Base-by-base conservation (phyloP, 2,113 vertebrate genomes). In the Trematomus loennbergii region DNA sequence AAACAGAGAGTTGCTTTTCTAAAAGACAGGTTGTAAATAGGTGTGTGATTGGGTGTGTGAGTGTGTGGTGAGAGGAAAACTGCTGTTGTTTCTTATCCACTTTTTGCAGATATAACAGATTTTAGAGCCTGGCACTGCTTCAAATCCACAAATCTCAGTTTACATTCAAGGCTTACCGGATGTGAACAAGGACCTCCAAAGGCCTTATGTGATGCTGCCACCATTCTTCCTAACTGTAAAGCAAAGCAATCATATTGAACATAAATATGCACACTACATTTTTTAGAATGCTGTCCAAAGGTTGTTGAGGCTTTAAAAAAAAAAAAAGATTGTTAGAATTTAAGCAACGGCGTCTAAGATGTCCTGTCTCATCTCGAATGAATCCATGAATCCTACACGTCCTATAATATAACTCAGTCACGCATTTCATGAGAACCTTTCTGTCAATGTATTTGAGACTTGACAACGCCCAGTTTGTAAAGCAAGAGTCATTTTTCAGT, bases 11-110 rank as follows among this genome's bases (percentile, higher is more conserved):
- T 65, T 75, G 63, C 72, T 81, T 86, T 16, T 48, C 62, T 80
- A 52, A 94, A 93, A 89, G 94, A 95, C 95, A 94, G 94, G 84
- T 69, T 84, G 78, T 92, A 90, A 91, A 88, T 85, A 83, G 16
- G 22, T 72, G 67, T 81, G 66, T 75, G 46, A 59, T 67, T 22
- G 22, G 22, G 22, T 22, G 72, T 62, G 62, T 64, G 50, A 50
- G 64, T 45, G 17, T 46, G 59, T 45, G 33, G 46, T 61, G 48
- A 29, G 29, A 67, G 33, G 29, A 49, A 77, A 75, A 73, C 13
- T 22, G 55, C 18, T 72, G 80, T 81, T 85, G 66, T 81, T 75
- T 78, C 55, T 72, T 66, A 74, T 87, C 49, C 75, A 63, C 46
- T 60, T 76, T 76, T 76, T 69, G 25, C 60, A 69, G 63, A 60